phyloP scores from a whole-genome alignment of 2,797 vertebrate species.

The Phylloscopus collybita region DNA sequence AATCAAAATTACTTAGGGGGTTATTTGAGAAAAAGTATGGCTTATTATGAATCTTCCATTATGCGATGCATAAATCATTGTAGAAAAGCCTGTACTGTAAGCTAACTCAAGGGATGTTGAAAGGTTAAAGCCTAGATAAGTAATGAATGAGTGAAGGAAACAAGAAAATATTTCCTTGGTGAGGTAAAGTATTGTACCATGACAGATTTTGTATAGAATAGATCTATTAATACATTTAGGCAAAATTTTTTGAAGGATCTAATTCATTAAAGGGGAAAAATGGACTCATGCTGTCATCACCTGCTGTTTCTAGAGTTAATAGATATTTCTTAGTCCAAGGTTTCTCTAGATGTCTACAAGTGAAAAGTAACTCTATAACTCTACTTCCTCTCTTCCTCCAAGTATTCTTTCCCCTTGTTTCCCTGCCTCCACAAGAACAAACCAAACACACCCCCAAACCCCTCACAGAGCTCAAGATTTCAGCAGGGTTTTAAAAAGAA shows the following conservation, averaged over 20 bases:
- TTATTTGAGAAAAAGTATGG: constrained; percentile 41
- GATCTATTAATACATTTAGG: constrained; percentile 63
- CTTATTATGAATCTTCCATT: constrained; percentile 70
- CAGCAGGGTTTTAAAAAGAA: neutral
- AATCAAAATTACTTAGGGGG: neutral
- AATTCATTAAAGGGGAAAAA: constrained; percentile 24
- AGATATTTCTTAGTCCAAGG: neutral
- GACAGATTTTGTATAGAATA: constrained; percentile 41
- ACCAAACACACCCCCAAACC: neutral
- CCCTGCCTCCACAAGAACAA: no score
- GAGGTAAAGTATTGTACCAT: constrained; percentile 3
- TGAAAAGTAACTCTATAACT: neutral
- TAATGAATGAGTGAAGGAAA: constrained; percentile 59
- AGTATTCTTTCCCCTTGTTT: neutral
- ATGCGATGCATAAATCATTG: constrained; percentile 72
- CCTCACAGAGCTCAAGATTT: neutral
- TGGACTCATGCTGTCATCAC: neutral
- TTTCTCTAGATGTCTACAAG: neutral
- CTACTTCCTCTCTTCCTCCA: neutral
- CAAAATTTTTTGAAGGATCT: constrained; percentile 46
- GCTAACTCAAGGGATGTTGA: constrained; percentile 56
- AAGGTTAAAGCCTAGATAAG: constrained; percentile 71
- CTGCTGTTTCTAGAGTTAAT: constrained; percentile 19
- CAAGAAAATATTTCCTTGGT: constrained; percentile 3
- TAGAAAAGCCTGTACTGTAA: constrained; percentile 51